Percentiles rank a stretch among this genome's conserved stretches.
phyloP scores from a whole-genome alignment of 2,888 invertebrate species.

The Drosophila merina region DNA sequence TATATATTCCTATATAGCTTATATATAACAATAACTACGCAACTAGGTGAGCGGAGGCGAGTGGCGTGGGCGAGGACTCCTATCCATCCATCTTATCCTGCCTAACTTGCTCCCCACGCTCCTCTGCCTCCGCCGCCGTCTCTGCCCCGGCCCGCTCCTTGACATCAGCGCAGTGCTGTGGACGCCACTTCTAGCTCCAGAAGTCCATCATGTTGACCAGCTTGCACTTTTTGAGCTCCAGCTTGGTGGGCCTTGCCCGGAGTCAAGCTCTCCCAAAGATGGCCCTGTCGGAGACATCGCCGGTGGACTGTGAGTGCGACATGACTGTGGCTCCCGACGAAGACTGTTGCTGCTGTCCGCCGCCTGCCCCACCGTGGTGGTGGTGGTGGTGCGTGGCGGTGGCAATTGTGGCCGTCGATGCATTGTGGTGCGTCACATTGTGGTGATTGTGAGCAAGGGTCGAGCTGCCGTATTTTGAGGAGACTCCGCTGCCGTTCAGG shows the following conservation, averaged over 20 bases:
- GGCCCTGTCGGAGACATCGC: slow-evolving; percentile 86
- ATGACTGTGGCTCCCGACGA: slow-evolving; percentile 76
- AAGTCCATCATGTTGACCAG: slow-evolving; percentile 84
- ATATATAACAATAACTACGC: slow-evolving; percentile 53
- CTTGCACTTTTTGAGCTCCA: slow-evolving; percentile 84
- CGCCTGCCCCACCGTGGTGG: slow-evolving; percentile 50
- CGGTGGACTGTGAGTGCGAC: slow-evolving; percentile 88
- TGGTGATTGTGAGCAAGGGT: slow-evolving; percentile 76
- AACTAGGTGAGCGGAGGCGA: slow-evolving; percentile 30
- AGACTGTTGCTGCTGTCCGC: slow-evolving; percentile 33
- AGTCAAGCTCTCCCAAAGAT: slow-evolving; percentile 88
- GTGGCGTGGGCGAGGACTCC: slow-evolving; percentile 1
- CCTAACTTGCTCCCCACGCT: neutral
- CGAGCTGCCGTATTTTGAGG: slow-evolving; percentile 81
- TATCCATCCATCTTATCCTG: neutral
- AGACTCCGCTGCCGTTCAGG: slow-evolving; percentile 64
- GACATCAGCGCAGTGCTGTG: slow-evolving; percentile 67
- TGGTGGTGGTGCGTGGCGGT: slow-evolving; percentile 80
- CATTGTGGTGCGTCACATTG: slow-evolving; percentile 79
- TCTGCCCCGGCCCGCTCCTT: slow-evolving; percentile 55
- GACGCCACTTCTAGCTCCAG: slow-evolving; percentile 84
- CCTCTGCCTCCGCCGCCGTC: slow-evolving; percentile 7
- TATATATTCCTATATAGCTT: slow-evolving; percentile 41
- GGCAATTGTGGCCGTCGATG: slow-evolving; percentile 70
- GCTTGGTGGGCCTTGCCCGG: slow-evolving; percentile 82